Evolutionary conservation across 1,140 invertebrate species (phyloP), one percentile per base, ranked within the genome.

Genomic region (Sycophaga agraensis): DNA sequence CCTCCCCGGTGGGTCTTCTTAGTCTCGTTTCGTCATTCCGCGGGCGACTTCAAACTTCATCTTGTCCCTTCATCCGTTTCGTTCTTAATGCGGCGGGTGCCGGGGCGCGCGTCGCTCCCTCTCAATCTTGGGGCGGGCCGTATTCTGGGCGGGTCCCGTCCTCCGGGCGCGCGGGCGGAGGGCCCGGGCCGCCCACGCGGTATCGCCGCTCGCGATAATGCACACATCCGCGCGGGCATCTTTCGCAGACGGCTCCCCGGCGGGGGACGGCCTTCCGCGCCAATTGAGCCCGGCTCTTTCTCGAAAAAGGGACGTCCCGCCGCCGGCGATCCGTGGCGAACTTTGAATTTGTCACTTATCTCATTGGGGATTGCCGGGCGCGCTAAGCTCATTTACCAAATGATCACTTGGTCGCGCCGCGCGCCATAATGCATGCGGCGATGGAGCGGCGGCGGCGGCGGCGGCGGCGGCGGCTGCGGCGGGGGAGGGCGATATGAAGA

Each of bases 141-240:
- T 39, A 31, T 56, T 11, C 28, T 11, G 28, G 28, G 5, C 11
- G 5, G 28, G 11, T 31, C 28, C 5, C 11, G 28, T 11, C 28
- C 5, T 31, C 11, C 28, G 45, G 24, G 54, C 45, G 31, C 37
- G 59, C 37, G 22, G 24, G 28, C 37, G 40, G 53, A 42, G n/a
- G n/a, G n/a, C n/a, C 35, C 24, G 19, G 22, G 12, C n/a, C 77
- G 77, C 77, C 76, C 74, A 78, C 77, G 69, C 74, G 66, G 61
- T 68, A 71, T 69, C 68, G 68, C 68, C 59, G 66, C 67, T 71
- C 65, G 67, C 63, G 59, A 65, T 68, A 68, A 68, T 57, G 46
- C 60, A 46, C 42, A 63, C 64, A 59, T 49, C 58, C 45, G 55
- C 54, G 56, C 39, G 24, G 34, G 28, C n/a, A 64, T 64, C 59